phyloP scores from a whole-genome alignment of 2,888 invertebrate genomes.

The Stenichneumon culpator region DNA sequence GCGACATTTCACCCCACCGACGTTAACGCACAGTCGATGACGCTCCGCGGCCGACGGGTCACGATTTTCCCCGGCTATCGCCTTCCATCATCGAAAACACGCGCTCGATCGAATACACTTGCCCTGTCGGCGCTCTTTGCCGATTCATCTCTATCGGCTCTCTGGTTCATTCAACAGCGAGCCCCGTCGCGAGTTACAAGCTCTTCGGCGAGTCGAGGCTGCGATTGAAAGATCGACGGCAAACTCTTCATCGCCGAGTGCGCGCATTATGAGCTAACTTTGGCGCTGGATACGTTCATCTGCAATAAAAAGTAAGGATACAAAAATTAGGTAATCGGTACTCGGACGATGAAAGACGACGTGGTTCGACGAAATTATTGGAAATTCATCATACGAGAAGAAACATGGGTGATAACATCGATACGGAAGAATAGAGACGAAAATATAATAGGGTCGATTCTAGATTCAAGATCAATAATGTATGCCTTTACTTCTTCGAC shows the following conservation, averaged over 20 bases:
- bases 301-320: conserved; percentile 6
- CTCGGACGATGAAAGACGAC: too few relatives aligned
- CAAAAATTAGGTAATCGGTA: background rate
- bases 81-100: conserved; percentile 1
- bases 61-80: conserved; percentile 53
- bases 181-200: background rate
- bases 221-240: background rate
- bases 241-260: background rate
- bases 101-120: conserved; percentile 4
- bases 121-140: background rate
- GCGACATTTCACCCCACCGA: conserved; percentile 42
- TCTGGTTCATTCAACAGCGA: background rate
- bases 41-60: conserved; percentile 28
- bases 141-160: conserved; percentile 40
- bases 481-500: too few relatives aligned
- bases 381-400: background rate
- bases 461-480: too few relatives aligned
- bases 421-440: too few relatives aligned
- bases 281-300: conserved; percentile 9
- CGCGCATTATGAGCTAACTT: background rate
- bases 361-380: background rate
- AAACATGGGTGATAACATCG: too few relatives aligned
- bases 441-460: too few relatives aligned
- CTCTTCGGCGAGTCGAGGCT: background rate
- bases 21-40: conserved; percentile 4